These are phyloP conservation scores for Ispidina lecontei DNA, from an alignment of 2,797 vertebrate genomes.

Conservation along the genomic window DNA sequence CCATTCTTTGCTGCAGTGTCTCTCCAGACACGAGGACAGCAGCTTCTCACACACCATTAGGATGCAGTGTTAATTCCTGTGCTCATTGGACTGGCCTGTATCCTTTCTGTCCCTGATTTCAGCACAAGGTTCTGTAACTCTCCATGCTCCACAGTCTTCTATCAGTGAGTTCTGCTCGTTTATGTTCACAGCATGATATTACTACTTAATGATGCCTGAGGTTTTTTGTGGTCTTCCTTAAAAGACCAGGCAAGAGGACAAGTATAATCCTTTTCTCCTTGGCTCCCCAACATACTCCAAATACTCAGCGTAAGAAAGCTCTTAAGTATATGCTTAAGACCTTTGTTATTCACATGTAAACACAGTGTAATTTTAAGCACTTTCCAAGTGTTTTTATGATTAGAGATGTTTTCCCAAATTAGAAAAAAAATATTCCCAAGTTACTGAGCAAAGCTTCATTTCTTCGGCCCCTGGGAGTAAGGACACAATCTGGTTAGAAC, in stretches of 20 bases:
- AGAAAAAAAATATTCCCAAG: background rate
- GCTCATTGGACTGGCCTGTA: background rate
- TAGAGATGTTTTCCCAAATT: background rate
- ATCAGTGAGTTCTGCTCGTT: background rate
- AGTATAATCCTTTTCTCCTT: background rate
- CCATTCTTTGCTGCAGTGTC: background rate
- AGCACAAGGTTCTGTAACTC: background rate
- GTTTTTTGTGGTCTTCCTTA: background rate
- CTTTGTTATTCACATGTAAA: background rate
- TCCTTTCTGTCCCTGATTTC: background rate
- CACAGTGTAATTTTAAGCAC: background rate
- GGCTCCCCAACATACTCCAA: background rate
- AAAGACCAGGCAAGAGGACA: background rate
- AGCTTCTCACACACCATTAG: background rate
- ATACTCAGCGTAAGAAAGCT: background rate
- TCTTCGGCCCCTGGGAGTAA: background rate
- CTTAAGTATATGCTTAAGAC: background rate
- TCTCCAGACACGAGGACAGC: background rate
- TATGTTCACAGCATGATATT: background rate
- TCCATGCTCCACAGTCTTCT: background rate
- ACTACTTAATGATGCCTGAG: background rate
- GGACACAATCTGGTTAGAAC: background rate
- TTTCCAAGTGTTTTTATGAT: background rate
- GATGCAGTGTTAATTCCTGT: background rate
- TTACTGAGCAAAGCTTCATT: background rate